Conservation (phyloP, 2,888 invertebrate species). For the Muschampia plurimacula region DNA sequence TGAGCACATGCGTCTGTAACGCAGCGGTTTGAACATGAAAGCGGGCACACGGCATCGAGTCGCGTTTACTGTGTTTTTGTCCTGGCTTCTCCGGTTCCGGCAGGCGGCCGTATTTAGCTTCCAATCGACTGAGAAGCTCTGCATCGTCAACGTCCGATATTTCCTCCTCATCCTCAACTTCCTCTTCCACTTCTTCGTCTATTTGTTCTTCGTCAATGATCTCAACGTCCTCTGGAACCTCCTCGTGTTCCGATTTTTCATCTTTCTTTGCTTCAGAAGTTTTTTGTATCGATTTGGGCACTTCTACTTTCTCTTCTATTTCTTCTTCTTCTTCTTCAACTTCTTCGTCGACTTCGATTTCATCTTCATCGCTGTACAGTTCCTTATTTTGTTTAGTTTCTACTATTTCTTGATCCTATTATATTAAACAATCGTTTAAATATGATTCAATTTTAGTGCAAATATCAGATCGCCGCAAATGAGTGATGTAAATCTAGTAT, state of each 20-base stretch:
- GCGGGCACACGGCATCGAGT: conserved; percentile 50
- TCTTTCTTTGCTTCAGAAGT: conserved; percentile 56
- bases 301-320: conserved; percentile 57
- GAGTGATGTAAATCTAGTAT: background rate
- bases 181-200: conserved; percentile 76
- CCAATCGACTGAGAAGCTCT: conserved; percentile 88
- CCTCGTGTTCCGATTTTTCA: conserved; percentile 63
- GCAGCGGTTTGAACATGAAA: conserved; percentile 42
- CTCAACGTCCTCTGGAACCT: conserved; percentile 72
- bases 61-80: conserved; percentile 78
- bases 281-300: conserved; percentile 44
- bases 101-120: conserved; percentile 90
- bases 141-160: conserved; percentile 89
- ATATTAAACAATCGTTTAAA: conserved; percentile 20
- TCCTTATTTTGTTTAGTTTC: conserved; percentile 61
- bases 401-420: conserved; percentile 51
- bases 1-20: conserved; percentile 41
- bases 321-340: conserved; percentile 61
- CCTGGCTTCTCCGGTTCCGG: conserved; percentile 82
- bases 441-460: background rate
- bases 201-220: conserved; percentile 79
- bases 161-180: conserved; percentile 80
- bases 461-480: background rate
- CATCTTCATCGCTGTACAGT: conserved; percentile 72
- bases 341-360: conserved; percentile 62